phyloP scores from a whole-genome alignment of 2,113 vertebrate genomes.

The Ailurus styani region DNA sequence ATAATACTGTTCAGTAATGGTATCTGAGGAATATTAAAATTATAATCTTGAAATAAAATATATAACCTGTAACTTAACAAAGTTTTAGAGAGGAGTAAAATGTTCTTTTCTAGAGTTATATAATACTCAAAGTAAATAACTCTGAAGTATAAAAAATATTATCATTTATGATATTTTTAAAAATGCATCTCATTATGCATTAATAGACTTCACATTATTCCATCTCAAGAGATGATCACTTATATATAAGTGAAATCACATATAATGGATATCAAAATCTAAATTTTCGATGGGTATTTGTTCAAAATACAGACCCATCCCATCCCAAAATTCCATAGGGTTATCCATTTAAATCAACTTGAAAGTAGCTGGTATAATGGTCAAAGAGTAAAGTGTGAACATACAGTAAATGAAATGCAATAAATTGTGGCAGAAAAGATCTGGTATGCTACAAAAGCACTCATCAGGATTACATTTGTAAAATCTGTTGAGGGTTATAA shows the following conservation, averaged over 20 bases:
- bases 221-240: not conserved
- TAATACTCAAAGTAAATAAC: not conserved
- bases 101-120: not conserved
- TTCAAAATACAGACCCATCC: not conserved
- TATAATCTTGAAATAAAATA: slow-evolving; percentile 1
- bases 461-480: not conserved
- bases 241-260: not conserved
- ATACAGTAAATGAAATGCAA: not conserved
- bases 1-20: not conserved
- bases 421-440: not conserved
- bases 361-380: not conserved
- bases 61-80: not conserved
- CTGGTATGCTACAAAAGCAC: not conserved
- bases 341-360: not conserved
- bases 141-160: not conserved
- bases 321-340: not conserved
- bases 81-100: not conserved
- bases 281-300: not conserved
- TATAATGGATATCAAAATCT: not conserved
- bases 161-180: not conserved
- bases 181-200: not conserved
- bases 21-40: not conserved
- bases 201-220: not conserved
- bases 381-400: not conserved
- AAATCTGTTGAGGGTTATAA: not conserved